Percentiles rank a stretch among this genome's conserved stretches.
phyloP scores from a whole-genome alignment of 2,797 vertebrate genomes.

The Columba guinea region DNA sequence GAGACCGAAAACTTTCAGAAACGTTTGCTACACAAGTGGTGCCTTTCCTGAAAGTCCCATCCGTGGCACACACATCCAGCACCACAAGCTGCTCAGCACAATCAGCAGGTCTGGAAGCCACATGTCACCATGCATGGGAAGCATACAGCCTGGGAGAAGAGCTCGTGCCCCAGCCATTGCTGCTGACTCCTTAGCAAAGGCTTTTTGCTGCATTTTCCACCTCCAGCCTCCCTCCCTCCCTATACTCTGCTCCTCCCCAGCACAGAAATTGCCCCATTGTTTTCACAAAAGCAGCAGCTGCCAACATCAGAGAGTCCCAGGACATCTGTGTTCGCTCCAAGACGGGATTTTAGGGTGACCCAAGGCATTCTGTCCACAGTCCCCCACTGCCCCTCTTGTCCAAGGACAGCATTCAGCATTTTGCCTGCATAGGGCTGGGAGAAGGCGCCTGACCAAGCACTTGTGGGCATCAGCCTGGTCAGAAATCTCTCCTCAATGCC shows the following conservation, averaged over 20 bases:
- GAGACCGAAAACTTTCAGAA: neutral
- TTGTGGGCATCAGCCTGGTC: neutral
- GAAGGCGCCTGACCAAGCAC: neutral
- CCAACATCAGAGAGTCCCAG: neutral
- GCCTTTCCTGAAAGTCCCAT: neutral
- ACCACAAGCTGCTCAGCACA: neutral
- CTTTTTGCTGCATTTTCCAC: neutral
- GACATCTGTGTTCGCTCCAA: neutral
- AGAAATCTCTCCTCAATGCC: accelerated
- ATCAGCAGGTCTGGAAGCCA: neutral
- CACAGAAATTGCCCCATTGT: neutral
- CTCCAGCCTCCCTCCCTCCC: neutral
- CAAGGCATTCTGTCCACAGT: neutral
- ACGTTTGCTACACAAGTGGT: neutral
- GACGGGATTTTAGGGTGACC: neutral
- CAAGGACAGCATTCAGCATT: neutral
- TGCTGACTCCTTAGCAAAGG: neutral
- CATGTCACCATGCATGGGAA: neutral
- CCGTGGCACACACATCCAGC: neutral
- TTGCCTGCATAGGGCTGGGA: neutral
- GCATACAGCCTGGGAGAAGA: neutral
- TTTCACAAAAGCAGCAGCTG: neutral
- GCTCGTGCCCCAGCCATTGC: neutral
- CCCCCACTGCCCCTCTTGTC: neutral
- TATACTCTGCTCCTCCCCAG: neutral